Percentiles rank a stretch among this genome's conserved stretches.
Evolutionary conservation across 2,113 vertebrate genomes (phyloP).

Genomic region (Sciurus niger): DNA sequence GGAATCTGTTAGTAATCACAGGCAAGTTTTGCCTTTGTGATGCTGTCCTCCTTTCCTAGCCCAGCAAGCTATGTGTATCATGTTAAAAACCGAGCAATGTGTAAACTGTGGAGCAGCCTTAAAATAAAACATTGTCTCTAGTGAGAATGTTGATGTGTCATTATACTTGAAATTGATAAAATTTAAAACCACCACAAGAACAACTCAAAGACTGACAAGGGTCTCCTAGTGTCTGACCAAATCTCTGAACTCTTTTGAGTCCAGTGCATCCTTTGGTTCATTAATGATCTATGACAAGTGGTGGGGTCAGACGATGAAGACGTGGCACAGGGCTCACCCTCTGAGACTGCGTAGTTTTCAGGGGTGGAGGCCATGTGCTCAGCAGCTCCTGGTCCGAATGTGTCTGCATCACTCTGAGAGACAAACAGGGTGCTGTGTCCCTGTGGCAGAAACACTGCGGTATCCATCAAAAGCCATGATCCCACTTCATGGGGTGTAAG

Average conservation of each 20-base stretch:
- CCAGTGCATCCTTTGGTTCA: neutral
- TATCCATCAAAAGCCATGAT: neutral
- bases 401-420: neutral
- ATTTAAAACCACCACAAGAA: neutral
- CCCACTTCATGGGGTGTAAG: neutral
- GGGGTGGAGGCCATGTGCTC: neutral
- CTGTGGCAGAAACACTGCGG: neutral
- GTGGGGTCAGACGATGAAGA: neutral
- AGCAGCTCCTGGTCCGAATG: neutral
- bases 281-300: neutral
- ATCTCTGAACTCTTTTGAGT: neutral
- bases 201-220: neutral
- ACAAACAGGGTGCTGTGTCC: neutral
- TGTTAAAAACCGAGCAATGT: neutral
- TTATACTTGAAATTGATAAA: constrained; percentile 12
- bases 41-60: neutral
- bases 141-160: neutral
- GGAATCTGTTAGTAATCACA: neutral
- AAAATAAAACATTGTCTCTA: constrained; percentile 13
- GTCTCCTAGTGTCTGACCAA: neutral
- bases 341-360: neutral
- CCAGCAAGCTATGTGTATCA: neutral
- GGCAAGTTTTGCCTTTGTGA: neutral
- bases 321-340: neutral
- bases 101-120: neutral